A percentile compares a stretch with the other conserved stretches of the same genome.
Conservation (phyloP, 2,797 vertebrate genomes). For the Galaxias olidus region DNA sequence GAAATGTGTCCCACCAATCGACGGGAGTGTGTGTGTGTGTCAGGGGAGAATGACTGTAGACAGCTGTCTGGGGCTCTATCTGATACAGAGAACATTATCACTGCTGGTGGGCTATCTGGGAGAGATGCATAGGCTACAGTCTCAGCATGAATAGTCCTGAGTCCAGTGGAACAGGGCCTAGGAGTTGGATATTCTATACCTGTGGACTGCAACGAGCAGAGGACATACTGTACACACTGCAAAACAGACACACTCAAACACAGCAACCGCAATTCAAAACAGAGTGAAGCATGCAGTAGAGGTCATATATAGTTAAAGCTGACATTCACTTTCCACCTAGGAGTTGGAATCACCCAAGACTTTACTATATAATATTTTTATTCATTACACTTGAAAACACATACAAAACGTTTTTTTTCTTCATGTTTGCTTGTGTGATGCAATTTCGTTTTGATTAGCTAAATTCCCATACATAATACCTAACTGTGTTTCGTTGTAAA, state of each 20-base stretch:
- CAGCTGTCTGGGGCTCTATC: constrained; percentile 70
- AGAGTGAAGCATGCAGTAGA: constrained; percentile 31
- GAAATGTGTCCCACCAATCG: constrained; percentile 62
- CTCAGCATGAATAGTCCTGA: constrained; percentile 49
- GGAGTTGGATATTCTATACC: constrained; percentile 65
- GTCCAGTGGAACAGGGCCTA: constrained; percentile 49
- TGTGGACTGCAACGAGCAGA: constrained; percentile 39
- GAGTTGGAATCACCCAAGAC: too few relatives aligned
- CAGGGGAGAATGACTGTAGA: constrained; percentile 68
- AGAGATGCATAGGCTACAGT: constrained; percentile 47
- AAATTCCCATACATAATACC: too few relatives aligned
- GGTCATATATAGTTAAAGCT: constrained; percentile 15
- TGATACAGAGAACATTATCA: constrained; percentile 70
- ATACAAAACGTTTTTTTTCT: too few relatives aligned
- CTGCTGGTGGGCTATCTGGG: constrained; percentile 42
- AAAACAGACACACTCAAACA: constrained; percentile 66
- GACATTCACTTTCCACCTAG: background rate
- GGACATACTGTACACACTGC: constrained; percentile 45
- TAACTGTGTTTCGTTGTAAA: too few relatives aligned
- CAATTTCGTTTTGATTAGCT: too few relatives aligned
- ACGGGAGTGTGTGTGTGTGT: constrained; percentile 26
- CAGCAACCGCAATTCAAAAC: constrained; percentile 68
- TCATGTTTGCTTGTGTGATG: too few relatives aligned
- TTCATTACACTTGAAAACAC: too few relatives aligned
- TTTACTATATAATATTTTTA: too few relatives aligned